Conservation (phyloP, 2,888 invertebrate species). For the Anoplius nigerrimus region DNA sequence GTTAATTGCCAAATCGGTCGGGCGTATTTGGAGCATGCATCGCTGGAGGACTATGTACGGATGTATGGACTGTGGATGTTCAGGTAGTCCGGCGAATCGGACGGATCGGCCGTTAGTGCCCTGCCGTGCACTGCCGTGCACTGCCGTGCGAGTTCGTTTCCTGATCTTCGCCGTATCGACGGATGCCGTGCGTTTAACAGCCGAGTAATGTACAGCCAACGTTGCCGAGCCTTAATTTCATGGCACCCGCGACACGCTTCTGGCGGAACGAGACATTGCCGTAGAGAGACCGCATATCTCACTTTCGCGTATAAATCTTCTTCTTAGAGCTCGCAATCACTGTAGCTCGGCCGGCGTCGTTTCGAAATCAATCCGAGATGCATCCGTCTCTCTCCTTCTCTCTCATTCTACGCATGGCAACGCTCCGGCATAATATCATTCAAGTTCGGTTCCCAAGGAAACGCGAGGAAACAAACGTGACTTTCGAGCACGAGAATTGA, state of each 20-base stretch:
- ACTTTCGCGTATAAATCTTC: too few relatives aligned
- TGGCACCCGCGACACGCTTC: neutral
- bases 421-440: slow-evolving; percentile 13
- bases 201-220: too few relatives aligned
- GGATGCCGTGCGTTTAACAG: too few relatives aligned
- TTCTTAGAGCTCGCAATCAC: neutral
- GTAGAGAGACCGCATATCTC: neutral
- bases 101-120: too few relatives aligned
- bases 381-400: too few relatives aligned
- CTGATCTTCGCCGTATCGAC: too few relatives aligned
- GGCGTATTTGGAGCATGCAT: neutral
- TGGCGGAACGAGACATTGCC: neutral
- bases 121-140: too few relatives aligned
- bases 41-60: neutral
- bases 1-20: slow-evolving; percentile 2
- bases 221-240: neutral
- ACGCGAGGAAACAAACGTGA: slow-evolving; percentile 4
- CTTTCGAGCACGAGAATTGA: neutral
- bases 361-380: slow-evolving; percentile 24
- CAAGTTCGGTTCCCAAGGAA: slow-evolving; percentile 19
- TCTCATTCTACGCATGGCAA: too few relatives aligned
- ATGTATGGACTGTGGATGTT: neutral
- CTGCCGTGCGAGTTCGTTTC: too few relatives aligned
- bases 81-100: too few relatives aligned
- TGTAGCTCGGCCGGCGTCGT: slow-evolving; percentile 6